Percentiles rank a stretch among this genome's conserved stretches.
Evolutionary conservation across 2,113 vertebrate genomes (phyloP).

Genomic region (Tenebrosternarchus preto): DNA sequence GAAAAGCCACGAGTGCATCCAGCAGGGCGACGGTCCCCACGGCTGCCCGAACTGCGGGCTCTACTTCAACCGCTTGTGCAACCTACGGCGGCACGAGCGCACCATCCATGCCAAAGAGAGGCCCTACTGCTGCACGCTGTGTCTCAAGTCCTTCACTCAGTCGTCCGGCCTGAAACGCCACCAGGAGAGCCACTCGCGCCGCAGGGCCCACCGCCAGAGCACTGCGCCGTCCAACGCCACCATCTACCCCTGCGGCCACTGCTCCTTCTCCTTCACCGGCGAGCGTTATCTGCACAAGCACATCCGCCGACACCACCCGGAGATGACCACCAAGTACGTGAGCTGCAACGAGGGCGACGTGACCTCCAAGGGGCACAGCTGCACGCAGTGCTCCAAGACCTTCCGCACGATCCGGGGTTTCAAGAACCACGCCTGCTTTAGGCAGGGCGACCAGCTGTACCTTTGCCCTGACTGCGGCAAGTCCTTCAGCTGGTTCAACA

Average conservation of each 20-base stretch:
- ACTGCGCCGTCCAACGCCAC: constrained; percentile 59
- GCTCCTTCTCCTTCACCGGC: constrained; percentile 76
- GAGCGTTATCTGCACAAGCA: constrained; percentile 76
- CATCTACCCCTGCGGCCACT: constrained; percentile 69
- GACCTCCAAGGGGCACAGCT: constrained; percentile 50
- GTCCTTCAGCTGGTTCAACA: constrained; percentile 71
- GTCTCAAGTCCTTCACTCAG: constrained; percentile 66
- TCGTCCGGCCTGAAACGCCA: constrained; percentile 70
- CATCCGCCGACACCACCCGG: constrained; percentile 72
- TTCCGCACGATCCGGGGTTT: constrained; percentile 60
- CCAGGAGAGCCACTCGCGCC: constrained; percentile 66
- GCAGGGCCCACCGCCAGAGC: constrained; percentile 23
- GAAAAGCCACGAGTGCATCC: constrained; percentile 64
- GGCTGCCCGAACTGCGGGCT: constrained; percentile 65
- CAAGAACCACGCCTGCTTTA: constrained; percentile 69
- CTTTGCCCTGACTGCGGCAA: constrained; percentile 76
- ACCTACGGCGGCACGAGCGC: constrained; percentile 70
- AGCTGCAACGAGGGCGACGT: constrained; percentile 47
- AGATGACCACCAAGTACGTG: constrained; percentile 60
- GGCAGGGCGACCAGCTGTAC: constrained; percentile 68
- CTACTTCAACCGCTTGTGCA: constrained; percentile 62
- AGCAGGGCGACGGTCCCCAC: constrained; percentile 50
- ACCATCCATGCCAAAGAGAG: constrained; percentile 56
- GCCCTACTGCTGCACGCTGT: constrained; percentile 67
- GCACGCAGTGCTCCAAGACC: constrained; percentile 64